Evolutionary conservation across 1,140 invertebrate species (phyloP).

Genomic region (Pseudomyrmex cubaensis): DNA sequence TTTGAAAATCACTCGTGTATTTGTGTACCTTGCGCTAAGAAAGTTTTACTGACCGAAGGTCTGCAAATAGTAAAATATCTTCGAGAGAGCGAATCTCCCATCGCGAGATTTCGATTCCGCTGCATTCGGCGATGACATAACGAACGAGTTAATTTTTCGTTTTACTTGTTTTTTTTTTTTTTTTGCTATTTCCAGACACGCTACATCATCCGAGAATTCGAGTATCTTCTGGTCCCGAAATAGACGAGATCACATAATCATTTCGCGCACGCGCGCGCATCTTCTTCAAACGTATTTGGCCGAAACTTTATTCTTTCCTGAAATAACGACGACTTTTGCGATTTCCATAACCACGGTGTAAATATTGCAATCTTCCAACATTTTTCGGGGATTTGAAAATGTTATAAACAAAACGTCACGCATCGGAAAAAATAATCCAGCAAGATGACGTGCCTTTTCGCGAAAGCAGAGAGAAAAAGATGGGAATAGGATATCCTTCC

Average conservation of each 20-base stretch:
- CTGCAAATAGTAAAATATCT: neutral
- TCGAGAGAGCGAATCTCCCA: neutral
- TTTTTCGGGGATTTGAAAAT: too few relatives aligned
- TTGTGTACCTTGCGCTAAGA: too few relatives aligned
- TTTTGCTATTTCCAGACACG: slow-evolving; percentile 18
- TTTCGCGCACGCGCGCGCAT: neutral
- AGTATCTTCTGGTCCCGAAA: slow-evolving; percentile 8
- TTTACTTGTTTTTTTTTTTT: neutral
- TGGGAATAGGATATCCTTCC: neutral
- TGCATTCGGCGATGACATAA: slow-evolving; percentile 20
- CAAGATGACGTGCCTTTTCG: neutral
- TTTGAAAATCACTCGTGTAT: neutral
- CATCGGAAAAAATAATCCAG: neutral
- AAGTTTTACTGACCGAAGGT: neutral
- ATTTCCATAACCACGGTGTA: too few relatives aligned
- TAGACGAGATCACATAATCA: slow-evolving; percentile 6
- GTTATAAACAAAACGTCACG: too few relatives aligned
- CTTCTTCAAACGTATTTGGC: neutral
- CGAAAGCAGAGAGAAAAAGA: neutral
- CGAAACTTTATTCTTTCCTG: too few relatives aligned
- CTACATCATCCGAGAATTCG: slow-evolving; percentile 17
- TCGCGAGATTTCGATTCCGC: neutral
- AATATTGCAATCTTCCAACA: too few relatives aligned
- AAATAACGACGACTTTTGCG: too few relatives aligned
- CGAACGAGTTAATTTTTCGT: neutral